phyloP scores from a whole-genome alignment of 2,888 invertebrate genomes.

The Autographa pulchrina region DNA sequence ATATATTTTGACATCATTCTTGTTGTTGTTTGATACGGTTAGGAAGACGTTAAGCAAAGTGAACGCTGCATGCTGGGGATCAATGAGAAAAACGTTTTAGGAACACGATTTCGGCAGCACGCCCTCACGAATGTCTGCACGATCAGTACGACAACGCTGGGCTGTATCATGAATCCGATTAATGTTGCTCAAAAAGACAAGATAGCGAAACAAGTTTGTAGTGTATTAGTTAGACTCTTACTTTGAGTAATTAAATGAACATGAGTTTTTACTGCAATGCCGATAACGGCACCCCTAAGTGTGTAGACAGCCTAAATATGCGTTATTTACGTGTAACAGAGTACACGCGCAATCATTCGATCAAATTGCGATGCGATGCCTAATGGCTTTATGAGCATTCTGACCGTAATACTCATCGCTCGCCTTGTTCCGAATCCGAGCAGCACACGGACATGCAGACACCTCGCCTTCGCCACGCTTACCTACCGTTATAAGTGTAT shows the following conservation, averaged over 20 bases:
- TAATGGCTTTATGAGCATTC: not conserved
- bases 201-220: too few species aligned
- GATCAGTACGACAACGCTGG: not conserved
- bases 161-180: not conserved
- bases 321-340: not conserved
- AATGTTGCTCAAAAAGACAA: too few species aligned
- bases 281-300: not conserved
- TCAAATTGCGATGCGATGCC: slow-evolving; percentile 17
- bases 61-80: too few species aligned
- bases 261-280: not conserved
- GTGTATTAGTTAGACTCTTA: too few species aligned
- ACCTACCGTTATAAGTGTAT: too few species aligned
- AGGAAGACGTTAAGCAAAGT: not conserved
- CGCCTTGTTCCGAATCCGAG: slow-evolving; percentile 28
- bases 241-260: too few species aligned
- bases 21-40: too few species aligned
- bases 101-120: too few species aligned
- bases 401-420: slow-evolving; percentile 19
- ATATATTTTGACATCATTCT: too few species aligned
- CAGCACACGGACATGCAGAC: not conserved
- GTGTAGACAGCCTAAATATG: slow-evolving; percentile 7
- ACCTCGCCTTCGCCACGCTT: not conserved
- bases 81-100: too few species aligned
- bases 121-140: not conserved
- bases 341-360: slow-evolving; percentile 10